Base-by-base conservation (phyloP, 2,113 vertebrate genomes). In the Corythoichthys haematopterus region DNA sequence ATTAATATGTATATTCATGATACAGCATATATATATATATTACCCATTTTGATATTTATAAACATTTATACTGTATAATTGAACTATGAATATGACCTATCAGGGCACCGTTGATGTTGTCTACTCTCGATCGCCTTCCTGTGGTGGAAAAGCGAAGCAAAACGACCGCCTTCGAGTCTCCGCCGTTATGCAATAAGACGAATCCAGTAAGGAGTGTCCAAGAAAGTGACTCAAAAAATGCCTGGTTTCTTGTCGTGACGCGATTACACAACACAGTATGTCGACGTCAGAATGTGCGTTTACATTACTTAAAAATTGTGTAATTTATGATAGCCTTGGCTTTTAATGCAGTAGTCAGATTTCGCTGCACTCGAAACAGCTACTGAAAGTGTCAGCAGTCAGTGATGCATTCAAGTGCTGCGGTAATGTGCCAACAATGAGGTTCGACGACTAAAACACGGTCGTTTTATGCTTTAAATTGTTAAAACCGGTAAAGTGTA, bases 351-450 rank as follows among this genome's bases (percentile, higher is more conserved):
- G 33, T 37, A 36, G 55, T 36, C 55, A 57, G 55, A 36, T 57
- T 57, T 57, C 55, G 13, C 55, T 57, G 1, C 53, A 56, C 33
- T 57, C 20, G 10, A 36, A 35, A 57, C 55, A 57, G 60, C 60
- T 62, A 33, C 60, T 62, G 60, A 62, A 62, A 62, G 60, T 62
- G 60, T 62, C 60, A 62, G 43, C 5, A 14, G 60, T 28, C 60
- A 3, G 40, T 28, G 60, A 14, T 45, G 60, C 60, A 2, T 62
- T 62, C 43, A 62, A 2, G 43, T n/a, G 46, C 60, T 14, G 10
- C 43, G 12, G 28, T 28, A 62, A 62, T 33, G 40, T 62, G 4
- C 20, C n/a, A 7, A 8, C 4, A 0, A 6, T 10, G 46, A 0
- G 2, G 2, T 0, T 13, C 2, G 13, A 7, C 5, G 0, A 33